phyloP scores from a whole-genome alignment of 2,888 invertebrate genomes.

The Eutolmus rufibarbis region DNA sequence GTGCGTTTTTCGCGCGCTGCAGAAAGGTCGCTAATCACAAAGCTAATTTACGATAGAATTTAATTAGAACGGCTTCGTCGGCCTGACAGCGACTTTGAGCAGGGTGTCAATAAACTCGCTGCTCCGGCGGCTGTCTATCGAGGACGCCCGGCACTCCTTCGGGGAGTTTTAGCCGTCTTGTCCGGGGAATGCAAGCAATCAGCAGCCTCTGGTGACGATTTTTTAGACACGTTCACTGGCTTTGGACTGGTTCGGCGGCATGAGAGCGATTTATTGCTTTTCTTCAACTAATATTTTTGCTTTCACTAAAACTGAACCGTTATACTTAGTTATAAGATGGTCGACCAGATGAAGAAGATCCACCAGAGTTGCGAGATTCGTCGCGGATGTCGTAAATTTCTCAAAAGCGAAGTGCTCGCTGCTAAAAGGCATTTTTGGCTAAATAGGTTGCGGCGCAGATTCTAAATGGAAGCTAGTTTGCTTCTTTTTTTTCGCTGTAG shows the following conservation, averaged over 20 bases:
- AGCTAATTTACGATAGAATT: not conserved
- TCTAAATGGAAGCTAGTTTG: not conserved
- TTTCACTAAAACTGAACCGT: not conserved
- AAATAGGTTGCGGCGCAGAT: not conserved
- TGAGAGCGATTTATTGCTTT: not conserved
- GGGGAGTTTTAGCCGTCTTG: not conserved
- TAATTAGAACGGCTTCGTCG: not conserved
- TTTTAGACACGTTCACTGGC: not conserved
- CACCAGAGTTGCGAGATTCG: not conserved
- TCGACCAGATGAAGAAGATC: not conserved
- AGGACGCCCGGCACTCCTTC: not conserved
- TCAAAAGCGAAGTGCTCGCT: not conserved
- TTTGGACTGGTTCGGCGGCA: not conserved
- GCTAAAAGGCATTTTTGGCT: not conserved
- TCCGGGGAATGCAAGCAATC: not conserved
- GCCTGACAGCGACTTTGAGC: not conserved
- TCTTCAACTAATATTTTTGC: not conserved
- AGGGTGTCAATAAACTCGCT: not conserved
- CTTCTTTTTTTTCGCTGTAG: not conserved
- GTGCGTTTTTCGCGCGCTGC: not conserved
- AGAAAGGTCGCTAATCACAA: not conserved
- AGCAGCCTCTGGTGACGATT: not conserved
- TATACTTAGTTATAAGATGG: not conserved
- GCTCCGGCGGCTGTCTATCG: not conserved
- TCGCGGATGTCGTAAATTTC: not conserved